phyloP scores from a whole-genome alignment of 2,113 vertebrate genomes.

The Echinops telfairi region DNA sequence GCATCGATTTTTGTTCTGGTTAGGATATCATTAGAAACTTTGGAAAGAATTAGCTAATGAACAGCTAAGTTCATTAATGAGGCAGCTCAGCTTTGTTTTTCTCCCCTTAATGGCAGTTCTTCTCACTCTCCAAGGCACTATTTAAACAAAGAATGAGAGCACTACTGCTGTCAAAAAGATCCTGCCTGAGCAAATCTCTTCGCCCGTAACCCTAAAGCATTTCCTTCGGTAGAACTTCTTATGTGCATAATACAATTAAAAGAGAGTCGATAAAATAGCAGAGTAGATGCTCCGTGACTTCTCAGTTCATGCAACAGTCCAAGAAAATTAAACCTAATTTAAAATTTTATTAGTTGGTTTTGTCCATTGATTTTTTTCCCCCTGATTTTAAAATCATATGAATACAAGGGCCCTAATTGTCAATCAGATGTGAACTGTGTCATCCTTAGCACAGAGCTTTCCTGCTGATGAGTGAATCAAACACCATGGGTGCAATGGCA shows the following conservation, averaged over 20 bases:
- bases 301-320: background rate
- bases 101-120: constrained; percentile 55
- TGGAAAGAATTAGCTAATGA: constrained; percentile 74
- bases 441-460: too few relatives aligned
- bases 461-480: too few relatives aligned
- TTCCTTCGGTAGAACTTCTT: constrained; percentile 47
- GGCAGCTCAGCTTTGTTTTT: constrained; percentile 68
- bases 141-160: constrained; percentile 80
- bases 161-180: constrained; percentile 65
- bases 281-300: background rate
- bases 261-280: background rate
- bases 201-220: constrained; percentile 42
- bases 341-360: background rate
- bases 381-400: background rate
- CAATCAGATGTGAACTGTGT: too few relatives aligned
- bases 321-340: too few relatives aligned
- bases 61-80: constrained; percentile 67
- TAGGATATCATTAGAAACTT: constrained; percentile 70
- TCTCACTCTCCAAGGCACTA: constrained; percentile 70
- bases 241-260: background rate
- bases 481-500: too few relatives aligned
- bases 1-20: constrained; percentile 41
- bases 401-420: too few relatives aligned
- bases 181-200: constrained; percentile 47
- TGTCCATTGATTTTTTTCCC: background rate